Evolutionary conservation across 2,888 invertebrate genomes (phyloP), one percentile per base, ranked within the genome.

Genomic region (Bhutanitis thaidina): DNA sequence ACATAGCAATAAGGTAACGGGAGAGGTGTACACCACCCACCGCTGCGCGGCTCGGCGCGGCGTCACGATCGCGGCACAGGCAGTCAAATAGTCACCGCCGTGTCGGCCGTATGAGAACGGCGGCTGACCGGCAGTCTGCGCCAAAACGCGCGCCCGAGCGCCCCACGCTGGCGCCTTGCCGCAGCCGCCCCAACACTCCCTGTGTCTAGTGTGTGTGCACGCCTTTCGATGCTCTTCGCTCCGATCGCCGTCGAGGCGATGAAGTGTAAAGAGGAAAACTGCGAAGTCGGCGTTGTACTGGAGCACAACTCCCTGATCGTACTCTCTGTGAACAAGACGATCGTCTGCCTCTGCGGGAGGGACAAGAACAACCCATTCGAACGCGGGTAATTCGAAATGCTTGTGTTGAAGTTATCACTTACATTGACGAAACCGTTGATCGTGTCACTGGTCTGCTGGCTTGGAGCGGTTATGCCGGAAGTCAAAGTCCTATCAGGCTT

Each of bases 191-290:
- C 16, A 36, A 27, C 54, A 59, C 54, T 59, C 62, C 63, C 61
- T 45, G 41, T 32, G 41, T 58, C 58, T 60, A 59, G 80, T 73
- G 71, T 66, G 80, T 80, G 78, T 80, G 78, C 76, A 65, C 71
- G 74, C 78, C 72, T 74, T 80, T 85, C 83, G 75, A 89, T 88
- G 88, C 87, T 86, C 86, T 87, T 87, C 81, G 79, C 88, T 86
- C 81, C 83, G 62, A 85, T 89, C 87, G 88, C 86, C 84, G 79
- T 77, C 57, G 84, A 84, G 83, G 88, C 89, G 89, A 90, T 90
- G 90, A 90, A 90, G 90, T 90, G 90, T 80, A 89, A 89, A 82
- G 90, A 87, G 85, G 89, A 86, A 79, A 90, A 90, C 74, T 90
- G 90, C 71, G 90, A 90, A 76, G 89, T 90, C 58, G 90, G 89